Evolutionary conservation across 2,888 invertebrate genomes (phyloP), one percentile per base, ranked within the genome.

Genomic region (Nowickia ferox): DNA sequence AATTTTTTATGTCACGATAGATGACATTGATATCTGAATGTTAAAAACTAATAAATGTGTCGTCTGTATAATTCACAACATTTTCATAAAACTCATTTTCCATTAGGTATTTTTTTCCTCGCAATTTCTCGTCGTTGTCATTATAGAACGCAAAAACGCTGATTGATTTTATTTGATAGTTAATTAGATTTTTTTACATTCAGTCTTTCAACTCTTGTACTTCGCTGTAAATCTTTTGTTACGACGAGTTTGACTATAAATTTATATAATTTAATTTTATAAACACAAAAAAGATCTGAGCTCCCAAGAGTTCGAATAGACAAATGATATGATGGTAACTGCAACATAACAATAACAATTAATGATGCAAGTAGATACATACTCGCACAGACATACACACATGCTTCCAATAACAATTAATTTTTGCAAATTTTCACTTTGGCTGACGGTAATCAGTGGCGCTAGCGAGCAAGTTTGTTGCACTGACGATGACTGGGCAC

Each of bases 381-480:
- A 4, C n/a, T n/a, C n/a, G n/a, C n/a, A n/a, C 30, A 30, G 4
- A 2, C 6, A 30, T 6, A 6, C 6, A 30, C 30, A 30, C 30
- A 6, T 6, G 38, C 66, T 66, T 74, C 61, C 77, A 82, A 82
- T 81, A 78, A 82, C 78, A 82, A 85, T 89, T 89, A 91, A 89
- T 90, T 90, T 91, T 89, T 91, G 89, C 91, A 91, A 90, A 90
- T 90, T 90, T 91, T 90, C 90, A 90, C 91, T 89, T 83, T 87
- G 88, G 87, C 87, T 69, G 82, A 66, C 57, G 77, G 72, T 84
- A 66, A 77, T 68, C 84, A 74, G 72, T 74, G 71, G 84, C 81
- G 77, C 69, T 72, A 77, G 79, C 15, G 17, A 74, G 15, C 55
- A 48, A 66, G 63, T 63, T 10, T 72, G 55, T 72, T 71, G 71